phyloP scores from a whole-genome alignment of 2,797 vertebrate genomes.

The Coregonus suidteri region DNA sequence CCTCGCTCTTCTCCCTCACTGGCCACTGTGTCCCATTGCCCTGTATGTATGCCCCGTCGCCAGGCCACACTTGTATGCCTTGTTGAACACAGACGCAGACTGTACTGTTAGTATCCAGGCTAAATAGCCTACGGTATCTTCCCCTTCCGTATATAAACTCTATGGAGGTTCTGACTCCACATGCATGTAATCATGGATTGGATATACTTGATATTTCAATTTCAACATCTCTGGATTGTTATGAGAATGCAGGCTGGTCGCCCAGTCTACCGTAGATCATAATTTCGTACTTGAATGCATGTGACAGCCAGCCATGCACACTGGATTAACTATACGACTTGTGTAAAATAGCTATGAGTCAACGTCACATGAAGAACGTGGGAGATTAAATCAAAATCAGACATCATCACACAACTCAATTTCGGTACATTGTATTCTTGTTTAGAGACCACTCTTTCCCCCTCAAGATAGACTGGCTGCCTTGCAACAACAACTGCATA shows the following conservation, averaged over 20 bases:
- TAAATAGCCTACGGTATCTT: neutral
- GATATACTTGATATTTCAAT: neutral
- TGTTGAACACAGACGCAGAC: neutral
- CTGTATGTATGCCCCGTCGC: neutral
- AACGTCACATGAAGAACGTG: conserved; percentile 18
- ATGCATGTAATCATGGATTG: neutral
- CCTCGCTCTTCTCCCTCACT: neutral
- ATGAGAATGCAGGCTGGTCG: neutral
- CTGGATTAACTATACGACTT: conserved; percentile 4
- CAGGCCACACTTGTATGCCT: neutral
- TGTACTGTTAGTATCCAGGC: neutral
- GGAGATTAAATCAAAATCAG: conserved; percentile 35
- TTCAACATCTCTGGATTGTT: neutral
- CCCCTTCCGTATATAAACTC: neutral
- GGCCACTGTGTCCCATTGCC: neutral
- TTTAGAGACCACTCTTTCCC: neutral
- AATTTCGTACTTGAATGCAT: conserved; percentile 1
- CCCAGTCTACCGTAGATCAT: conserved; percentile 20
- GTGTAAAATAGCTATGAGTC: conserved; percentile 30
- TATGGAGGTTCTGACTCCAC: neutral
- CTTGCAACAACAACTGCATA: conserved; percentile 3
- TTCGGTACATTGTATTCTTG: neutral
- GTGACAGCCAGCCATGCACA: conserved; percentile 1
- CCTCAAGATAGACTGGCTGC: too few species aligned
- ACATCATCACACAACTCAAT: neutral